Percentiles rank a stretch among this genome's conserved stretches.
Evolutionary conservation across 2,113 vertebrate genomes (phyloP).

Genomic region (Pygoscelis adeliae): DNA sequence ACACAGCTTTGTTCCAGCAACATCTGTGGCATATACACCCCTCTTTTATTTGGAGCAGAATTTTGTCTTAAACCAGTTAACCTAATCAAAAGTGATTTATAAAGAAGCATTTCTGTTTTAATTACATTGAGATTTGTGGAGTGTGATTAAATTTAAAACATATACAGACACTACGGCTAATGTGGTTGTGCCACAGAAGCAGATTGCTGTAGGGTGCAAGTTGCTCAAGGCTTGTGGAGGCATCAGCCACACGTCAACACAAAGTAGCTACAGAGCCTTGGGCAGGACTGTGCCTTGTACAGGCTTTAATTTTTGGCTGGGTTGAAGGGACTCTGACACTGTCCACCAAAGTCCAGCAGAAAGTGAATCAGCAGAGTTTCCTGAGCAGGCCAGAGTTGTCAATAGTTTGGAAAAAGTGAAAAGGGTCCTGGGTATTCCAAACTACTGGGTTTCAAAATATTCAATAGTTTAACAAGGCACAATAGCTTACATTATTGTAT

Average conservation of each 20-base stretch:
- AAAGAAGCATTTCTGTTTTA: constrained; percentile 21
- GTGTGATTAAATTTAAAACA: constrained; percentile 39
- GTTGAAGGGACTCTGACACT: not conserved
- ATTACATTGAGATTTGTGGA: constrained; percentile 30
- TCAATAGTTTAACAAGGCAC: not conserved
- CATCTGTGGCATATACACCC: not conserved
- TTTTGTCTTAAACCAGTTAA: constrained; percentile 20
- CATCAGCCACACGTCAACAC: not conserved
- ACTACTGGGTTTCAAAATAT: not conserved
- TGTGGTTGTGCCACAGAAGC: not conserved
- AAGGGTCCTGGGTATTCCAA: not conserved
- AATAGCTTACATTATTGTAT: not conserved
- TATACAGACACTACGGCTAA: not conserved
- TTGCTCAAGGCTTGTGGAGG: not conserved
- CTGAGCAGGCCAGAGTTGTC: not conserved
- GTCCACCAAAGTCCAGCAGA: not conserved
- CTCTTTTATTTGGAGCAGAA: not conserved
- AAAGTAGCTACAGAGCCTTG: not conserved
- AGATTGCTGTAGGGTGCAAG: not conserved
- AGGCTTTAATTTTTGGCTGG: not conserved
- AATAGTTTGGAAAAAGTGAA: not conserved
- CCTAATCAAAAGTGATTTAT: constrained; percentile 20
- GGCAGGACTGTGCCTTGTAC: not conserved
- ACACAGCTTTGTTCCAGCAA: not conserved
- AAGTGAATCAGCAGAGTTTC: not conserved